Conservation (phyloP, 1,140 invertebrate species). For the Pogonognathellus flavescens region DNA sequence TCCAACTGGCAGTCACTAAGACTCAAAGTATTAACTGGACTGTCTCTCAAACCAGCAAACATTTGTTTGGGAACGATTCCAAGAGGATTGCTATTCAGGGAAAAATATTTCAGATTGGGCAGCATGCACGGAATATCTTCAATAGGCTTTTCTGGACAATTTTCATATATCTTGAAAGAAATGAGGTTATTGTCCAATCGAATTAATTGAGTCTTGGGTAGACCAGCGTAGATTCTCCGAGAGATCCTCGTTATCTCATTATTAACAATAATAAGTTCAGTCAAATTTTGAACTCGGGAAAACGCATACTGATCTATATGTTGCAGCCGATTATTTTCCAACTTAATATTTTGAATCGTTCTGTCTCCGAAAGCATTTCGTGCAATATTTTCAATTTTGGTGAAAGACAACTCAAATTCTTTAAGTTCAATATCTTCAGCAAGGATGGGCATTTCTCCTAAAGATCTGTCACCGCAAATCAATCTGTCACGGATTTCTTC, state of each 20-base stretch:
- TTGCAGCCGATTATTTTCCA: not conserved
- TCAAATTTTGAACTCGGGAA: not conserved
- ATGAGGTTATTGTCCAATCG: slow-evolving; percentile 1
- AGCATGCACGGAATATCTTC: slow-evolving; percentile 39
- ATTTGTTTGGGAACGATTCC: slow-evolving; percentile 55
- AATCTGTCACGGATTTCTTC: not conserved
- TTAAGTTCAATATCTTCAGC: not conserved
- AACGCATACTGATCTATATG: not conserved
- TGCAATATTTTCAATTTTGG: not conserved
- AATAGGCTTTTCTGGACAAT: slow-evolving; percentile 12
- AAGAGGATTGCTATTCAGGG: slow-evolving; percentile 56
- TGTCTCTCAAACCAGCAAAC: slow-evolving; percentile 49
- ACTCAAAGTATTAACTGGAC: slow-evolving; percentile 38
- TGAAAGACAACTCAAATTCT: not conserved
- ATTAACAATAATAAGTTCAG: not conserved
- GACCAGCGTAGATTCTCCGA: not conserved
- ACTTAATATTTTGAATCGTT: not conserved
- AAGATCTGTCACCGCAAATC: not conserved
- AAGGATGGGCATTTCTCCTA: not conserved
- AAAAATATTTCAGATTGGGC: slow-evolving; percentile 10
- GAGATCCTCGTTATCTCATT: not conserved
- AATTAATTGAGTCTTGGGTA: not conserved
- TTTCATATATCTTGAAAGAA: not conserved
- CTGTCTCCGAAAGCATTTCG: not conserved
- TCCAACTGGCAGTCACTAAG: slow-evolving; percentile 47